Percentiles rank a stretch among this genome's conserved stretches.
Evolutionary conservation across 1,140 invertebrate genomes (phyloP).

Genomic region (Nephotettix cincticeps): DNA sequence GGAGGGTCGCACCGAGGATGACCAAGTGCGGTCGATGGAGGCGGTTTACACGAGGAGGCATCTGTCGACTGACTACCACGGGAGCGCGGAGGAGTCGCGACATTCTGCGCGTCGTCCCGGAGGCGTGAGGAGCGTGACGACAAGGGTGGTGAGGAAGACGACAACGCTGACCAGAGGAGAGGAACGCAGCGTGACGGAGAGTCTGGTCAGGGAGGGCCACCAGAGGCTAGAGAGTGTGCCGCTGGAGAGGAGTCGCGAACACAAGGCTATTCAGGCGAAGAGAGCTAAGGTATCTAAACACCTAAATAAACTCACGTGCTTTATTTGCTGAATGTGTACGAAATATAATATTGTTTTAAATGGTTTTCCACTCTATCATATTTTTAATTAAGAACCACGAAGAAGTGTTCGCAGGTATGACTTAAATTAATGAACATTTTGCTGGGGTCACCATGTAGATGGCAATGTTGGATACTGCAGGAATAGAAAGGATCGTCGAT

Average conservation of each 20-base stretch:
- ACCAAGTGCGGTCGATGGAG: conserved; percentile 58
- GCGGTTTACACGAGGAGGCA: conserved; percentile 78
- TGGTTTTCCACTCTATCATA: too few relatives aligned
- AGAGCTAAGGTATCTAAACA: conserved; percentile 62
- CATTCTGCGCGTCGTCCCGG: conserved; percentile 74
- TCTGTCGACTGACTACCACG: conserved; percentile 79
- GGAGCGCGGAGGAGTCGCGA: conserved; percentile 76
- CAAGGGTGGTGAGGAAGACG: conserved; percentile 84
- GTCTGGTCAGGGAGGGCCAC: conserved; percentile 58
- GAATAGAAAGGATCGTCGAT: too few relatives aligned
- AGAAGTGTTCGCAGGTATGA: too few relatives aligned
- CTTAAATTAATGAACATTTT: too few relatives aligned
- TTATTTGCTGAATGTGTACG: too few relatives aligned
- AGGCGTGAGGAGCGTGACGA: conserved; percentile 77
- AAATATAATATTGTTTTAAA: too few relatives aligned
- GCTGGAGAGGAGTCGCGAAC: conserved; percentile 47
- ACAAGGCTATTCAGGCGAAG: conserved; percentile 51
- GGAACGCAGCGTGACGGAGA: conserved; percentile 71
- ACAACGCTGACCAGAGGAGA: conserved; percentile 87
- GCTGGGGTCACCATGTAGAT: too few relatives aligned
- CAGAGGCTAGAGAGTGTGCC: conserved; percentile 44
- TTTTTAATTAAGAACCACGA: too few relatives aligned
- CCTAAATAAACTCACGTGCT: too few relatives aligned
- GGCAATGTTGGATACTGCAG: too few relatives aligned
- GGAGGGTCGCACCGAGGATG: conserved; percentile 69